Percentiles rank a stretch among this genome's conserved stretches.
Conservation (phyloP, 2,888 invertebrate genomes). For the Agrochola lychnidis region DNA sequence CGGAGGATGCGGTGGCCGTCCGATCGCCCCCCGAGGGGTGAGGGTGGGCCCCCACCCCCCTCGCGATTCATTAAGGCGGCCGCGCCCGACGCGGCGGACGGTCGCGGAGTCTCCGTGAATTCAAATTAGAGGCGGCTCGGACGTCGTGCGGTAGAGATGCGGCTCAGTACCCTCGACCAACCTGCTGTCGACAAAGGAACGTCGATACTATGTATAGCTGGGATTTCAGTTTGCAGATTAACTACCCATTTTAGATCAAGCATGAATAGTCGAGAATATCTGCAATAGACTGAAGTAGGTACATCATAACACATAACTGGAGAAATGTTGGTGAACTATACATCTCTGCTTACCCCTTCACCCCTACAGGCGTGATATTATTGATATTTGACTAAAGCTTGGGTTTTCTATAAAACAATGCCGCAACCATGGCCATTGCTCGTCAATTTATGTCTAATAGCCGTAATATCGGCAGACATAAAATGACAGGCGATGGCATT, state of each 20-base stretch:
- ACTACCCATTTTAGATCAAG: conserved; percentile 39
- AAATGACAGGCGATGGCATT: not conserved
- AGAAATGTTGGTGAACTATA: not conserved
- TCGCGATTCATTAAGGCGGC: conserved; percentile 90
- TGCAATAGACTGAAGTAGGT: not conserved
- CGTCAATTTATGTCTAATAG: too few relatives aligned
- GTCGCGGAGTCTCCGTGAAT: conserved; percentile 91
- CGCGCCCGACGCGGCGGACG: conserved; percentile 90
- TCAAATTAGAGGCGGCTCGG: conserved; percentile 90
- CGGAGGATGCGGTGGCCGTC: conserved; percentile 90
- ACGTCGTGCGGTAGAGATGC: conserved; percentile 86
- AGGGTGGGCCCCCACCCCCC: conserved; percentile 79
- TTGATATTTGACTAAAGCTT: not conserved
- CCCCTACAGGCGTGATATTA: too few relatives aligned
- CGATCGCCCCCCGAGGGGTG: conserved; percentile 84
- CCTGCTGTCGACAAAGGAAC: conserved; percentile 61
- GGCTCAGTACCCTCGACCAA: conserved; percentile 47
- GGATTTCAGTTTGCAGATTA: conserved; percentile 27
- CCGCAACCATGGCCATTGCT: too few relatives aligned
- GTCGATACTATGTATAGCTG: conserved; percentile 39
- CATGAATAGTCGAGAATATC: conserved; percentile 35
- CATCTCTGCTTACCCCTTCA: not conserved
- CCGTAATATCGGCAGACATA: too few relatives aligned
- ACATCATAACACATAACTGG: not conserved
- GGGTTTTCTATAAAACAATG: not conserved